phyloP scores from a whole-genome alignment of 2,888 invertebrate genomes.

The Drosophila anomalipes region DNA sequence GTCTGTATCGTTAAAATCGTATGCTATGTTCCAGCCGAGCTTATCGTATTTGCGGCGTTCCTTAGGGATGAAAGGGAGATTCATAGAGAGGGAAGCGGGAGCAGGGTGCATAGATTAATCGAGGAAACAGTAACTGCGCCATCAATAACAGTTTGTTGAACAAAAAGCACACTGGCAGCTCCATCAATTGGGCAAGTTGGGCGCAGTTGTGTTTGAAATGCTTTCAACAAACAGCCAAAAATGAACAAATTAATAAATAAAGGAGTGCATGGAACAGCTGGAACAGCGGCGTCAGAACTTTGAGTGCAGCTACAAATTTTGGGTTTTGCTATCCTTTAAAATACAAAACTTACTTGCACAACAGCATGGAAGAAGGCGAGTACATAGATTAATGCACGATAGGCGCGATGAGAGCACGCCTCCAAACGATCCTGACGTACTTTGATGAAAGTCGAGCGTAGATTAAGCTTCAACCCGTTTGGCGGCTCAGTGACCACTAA shows the following conservation, averaged over 20 bases:
- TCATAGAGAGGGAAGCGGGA: constrained; percentile 2
- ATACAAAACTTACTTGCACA: constrained; percentile 88
- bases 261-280: constrained; percentile 47
- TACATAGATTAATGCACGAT: constrained; percentile 93
- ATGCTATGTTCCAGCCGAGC: constrained; percentile 97
- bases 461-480: constrained; percentile 94
- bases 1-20: constrained; percentile 97
- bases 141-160: constrained; percentile 73
- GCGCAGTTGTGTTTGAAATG: constrained; percentile 59
- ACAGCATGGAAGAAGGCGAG: constrained; percentile 97
- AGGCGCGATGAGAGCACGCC: constrained; percentile 91
- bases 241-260: constrained; percentile 78
- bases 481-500: constrained; percentile 97
- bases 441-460: constrained; percentile 95
- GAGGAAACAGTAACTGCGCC: constrained; percentile 34
- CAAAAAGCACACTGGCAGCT: constrained; percentile 40
- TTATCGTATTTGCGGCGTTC: constrained; percentile 97
- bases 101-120: constrained; percentile 38
- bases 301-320: constrained; percentile 43
- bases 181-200: constrained; percentile 57
- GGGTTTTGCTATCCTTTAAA: constrained; percentile 6
- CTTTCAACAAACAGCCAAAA: constrained; percentile 64
- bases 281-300: constrained; percentile 32
- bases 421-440: constrained; percentile 91
- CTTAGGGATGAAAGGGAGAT: constrained; percentile 82